A percentile compares a stretch with the other conserved stretches of the same genome.
Evolutionary conservation across 2,797 vertebrate genomes (phyloP).

Genomic region (Anguilla obscura): DNA sequence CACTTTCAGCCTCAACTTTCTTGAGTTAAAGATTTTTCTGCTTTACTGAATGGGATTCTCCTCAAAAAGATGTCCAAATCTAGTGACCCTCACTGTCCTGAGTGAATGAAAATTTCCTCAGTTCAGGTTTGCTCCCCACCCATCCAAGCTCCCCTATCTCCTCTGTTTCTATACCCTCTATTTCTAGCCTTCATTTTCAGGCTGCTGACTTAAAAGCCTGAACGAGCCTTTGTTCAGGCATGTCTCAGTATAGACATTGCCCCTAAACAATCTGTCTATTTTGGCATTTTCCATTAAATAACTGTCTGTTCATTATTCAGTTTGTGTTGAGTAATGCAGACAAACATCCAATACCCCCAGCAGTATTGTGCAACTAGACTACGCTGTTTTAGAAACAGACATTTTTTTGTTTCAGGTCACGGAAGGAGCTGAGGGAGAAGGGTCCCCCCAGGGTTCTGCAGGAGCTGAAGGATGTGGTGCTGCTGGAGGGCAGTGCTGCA

Average conservation of each 20-base stretch:
- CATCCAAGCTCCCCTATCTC: background rate
- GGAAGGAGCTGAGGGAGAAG: slow-evolving; percentile 65
- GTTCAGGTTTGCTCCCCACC: background rate
- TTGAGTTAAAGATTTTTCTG: background rate
- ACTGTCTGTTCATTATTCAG: background rate
- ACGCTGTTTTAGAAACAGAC: background rate
- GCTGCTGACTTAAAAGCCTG: background rate
- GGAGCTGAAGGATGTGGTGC: slow-evolving; percentile 66
- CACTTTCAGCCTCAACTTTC: background rate
- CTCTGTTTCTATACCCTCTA: background rate
- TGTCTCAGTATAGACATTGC: background rate
- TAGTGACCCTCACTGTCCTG: background rate
- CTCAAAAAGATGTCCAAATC: background rate
- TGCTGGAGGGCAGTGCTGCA: slow-evolving; percentile 67
- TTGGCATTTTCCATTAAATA: background rate
- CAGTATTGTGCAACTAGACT: background rate
- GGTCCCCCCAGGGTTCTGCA: slow-evolving; percentile 66
- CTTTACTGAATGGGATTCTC: background rate
- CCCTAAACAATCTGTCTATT: background rate
- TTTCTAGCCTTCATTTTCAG: background rate
- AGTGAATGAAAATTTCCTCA: background rate
- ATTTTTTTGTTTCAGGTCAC: slow-evolving; percentile 53
- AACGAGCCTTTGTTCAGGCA: background rate
- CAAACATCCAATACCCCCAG: background rate
- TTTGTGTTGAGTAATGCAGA: background rate